These are phyloP conservation scores for Orchestia grillus DNA, from an alignment of 1,140 invertebrate species.

Conservation along the genomic window DNA sequence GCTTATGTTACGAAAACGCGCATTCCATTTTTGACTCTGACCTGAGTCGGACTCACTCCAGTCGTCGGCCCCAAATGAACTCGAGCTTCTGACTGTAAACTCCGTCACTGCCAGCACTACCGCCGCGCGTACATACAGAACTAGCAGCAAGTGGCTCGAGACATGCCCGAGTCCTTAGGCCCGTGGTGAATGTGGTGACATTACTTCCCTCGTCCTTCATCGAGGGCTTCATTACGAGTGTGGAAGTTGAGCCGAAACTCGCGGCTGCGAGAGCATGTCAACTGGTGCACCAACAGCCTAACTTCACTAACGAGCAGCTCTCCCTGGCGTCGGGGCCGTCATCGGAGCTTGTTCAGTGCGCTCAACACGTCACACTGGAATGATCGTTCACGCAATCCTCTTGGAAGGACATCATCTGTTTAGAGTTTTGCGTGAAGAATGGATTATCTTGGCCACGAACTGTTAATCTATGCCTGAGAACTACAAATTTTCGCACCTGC, in stretches of 20 bases:
- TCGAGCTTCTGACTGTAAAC: not conserved
- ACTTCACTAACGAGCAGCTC: not conserved
- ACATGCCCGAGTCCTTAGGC: not conserved
- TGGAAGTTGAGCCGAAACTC: conserved; percentile 16
- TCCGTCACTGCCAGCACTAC: not conserved
- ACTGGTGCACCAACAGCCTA: not conserved
- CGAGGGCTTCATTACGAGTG: conserved; percentile 22
- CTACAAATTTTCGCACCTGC: not conserved
- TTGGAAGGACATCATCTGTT: not conserved
- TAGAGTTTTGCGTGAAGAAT: not conserved
- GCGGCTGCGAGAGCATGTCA: not conserved
- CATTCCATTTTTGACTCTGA: not conserved
- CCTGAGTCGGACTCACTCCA: too few relatives aligned
- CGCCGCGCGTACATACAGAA: not conserved
- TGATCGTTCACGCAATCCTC: not conserved
- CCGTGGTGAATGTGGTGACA: not conserved
- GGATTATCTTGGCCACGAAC: not conserved
- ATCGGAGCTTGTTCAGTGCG: not conserved
- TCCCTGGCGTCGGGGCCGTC: not conserved
- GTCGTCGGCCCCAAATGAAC: not conserved
- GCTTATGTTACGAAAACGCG: too few relatives aligned
- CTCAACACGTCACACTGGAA: not conserved
- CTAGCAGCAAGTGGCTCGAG: not conserved
- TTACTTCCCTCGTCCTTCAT: conserved; percentile 11
- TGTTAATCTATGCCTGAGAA: too few relatives aligned